Conservation (phyloP, 2,888 invertebrate genomes). For the Epistrophe grossulariae region DNA sequence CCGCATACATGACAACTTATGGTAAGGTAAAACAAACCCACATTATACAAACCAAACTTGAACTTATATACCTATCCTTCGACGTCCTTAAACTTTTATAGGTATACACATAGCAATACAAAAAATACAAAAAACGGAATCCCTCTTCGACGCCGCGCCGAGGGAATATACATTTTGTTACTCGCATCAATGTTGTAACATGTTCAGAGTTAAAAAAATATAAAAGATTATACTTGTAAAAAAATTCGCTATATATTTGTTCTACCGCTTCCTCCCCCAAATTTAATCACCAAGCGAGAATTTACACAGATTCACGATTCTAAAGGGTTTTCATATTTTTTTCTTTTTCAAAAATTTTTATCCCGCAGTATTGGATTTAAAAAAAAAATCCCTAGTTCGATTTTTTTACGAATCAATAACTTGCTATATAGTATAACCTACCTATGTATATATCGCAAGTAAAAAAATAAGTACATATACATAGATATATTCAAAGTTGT, state of each 20-base stretch:
- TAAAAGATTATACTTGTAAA: neutral
- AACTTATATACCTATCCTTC: conserved; percentile 47
- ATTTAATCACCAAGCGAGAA: conserved; percentile 49
- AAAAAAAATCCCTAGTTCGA: too few species aligned
- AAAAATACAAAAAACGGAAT: neutral
- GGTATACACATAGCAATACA: too few species aligned
- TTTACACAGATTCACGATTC: conserved; percentile 44
- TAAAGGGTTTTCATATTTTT: neutral
- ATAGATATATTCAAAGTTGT: too few species aligned
- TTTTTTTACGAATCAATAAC: too few species aligned
- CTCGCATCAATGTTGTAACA: conserved; percentile 37
- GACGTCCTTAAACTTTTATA: conserved; percentile 34
- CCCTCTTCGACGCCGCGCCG: neutral
- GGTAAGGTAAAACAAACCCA: conserved; percentile 60
- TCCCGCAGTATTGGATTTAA: neutral
- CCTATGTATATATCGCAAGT: too few species aligned
- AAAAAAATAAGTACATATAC: too few species aligned
- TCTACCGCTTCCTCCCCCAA: neutral
- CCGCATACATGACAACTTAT: conserved; percentile 9
- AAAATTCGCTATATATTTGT: neutral
- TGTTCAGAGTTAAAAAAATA: neutral
- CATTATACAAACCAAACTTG: conserved; percentile 59
- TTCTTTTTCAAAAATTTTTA: neutral
- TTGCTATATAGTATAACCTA: too few species aligned
- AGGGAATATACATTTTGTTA: conserved; percentile 49